These are phyloP conservation scores for Sarcophaga caerulescens DNA, from an alignment of 2,888 invertebrate genomes.

Conservation along the genomic window DNA sequence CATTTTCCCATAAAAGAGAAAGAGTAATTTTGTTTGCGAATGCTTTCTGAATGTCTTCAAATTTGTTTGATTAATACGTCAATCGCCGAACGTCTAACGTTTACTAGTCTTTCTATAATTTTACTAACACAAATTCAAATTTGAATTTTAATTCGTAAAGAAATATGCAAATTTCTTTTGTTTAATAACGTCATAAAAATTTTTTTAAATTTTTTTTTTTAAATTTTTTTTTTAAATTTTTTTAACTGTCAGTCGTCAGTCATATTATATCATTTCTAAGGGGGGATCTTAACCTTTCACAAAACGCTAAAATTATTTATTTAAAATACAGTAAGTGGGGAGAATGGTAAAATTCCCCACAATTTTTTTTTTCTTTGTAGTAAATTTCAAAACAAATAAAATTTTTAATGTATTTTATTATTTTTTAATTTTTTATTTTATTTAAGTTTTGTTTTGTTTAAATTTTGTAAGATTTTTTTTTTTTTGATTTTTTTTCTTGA, in stretches of 20 bases:
- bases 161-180: conserved; percentile 13
- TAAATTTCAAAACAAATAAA: conserved; percentile 7
- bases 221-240: background rate
- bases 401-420: conserved; percentile 22
- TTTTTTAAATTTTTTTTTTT: background rate
- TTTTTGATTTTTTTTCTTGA: conserved; percentile 18
- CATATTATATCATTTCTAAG: conserved; percentile 39
- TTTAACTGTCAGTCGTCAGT: background rate
- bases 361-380: background rate
- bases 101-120: background rate
- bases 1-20: background rate
- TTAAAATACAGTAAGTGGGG: background rate
- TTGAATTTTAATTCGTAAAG: background rate
- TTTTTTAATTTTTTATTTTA: conserved; percentile 34
- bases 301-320: background rate
- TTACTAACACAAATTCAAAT: background rate
- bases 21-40: background rate
- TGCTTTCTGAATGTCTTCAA: background rate
- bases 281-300: conserved; percentile 55
- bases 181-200: conserved; percentile 30
- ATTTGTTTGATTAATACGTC: background rate
- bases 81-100: background rate
- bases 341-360: conserved; percentile 12
- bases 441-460: conserved; percentile 35
- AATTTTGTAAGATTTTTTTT: conserved; percentile 37